Percentiles rank a stretch among this genome's conserved stretches.
phyloP scores from a whole-genome alignment of 2,888 invertebrate species.

The Agrochola lota region DNA sequence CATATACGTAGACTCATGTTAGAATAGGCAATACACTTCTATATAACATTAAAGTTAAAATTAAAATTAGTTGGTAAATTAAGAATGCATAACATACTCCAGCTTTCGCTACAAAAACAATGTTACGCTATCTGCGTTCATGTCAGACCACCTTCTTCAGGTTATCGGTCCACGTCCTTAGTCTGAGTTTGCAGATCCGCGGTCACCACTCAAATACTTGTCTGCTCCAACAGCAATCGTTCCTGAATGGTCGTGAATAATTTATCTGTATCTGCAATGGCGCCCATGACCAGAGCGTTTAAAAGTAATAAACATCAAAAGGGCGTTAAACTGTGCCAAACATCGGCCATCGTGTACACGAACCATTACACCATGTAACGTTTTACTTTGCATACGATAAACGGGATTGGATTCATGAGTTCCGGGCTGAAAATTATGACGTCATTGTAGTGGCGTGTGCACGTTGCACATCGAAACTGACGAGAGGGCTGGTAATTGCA shows the following conservation, averaged over 20 bases:
- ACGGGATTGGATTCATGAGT: constrained; percentile 59
- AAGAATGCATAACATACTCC: not conserved
- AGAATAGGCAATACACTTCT: no score
- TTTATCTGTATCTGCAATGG: not conserved
- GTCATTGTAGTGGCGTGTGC: constrained; percentile 63
- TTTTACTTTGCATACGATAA: constrained; percentile 64
- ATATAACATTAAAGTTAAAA: no score
- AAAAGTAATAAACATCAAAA: constrained; percentile 49
- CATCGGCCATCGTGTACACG: constrained; percentile 48
- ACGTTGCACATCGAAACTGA: constrained; percentile 61
- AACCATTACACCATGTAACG: constrained; percentile 59
- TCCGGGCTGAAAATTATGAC: constrained; percentile 62
- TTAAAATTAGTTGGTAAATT: no score
- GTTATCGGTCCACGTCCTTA: not conserved
- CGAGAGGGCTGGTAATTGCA: constrained; percentile 63
- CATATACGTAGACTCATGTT: no score
- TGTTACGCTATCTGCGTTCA: not conserved
- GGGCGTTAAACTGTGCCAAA: constrained; percentile 28
- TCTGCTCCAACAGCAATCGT: not conserved
- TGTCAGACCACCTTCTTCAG: not conserved
- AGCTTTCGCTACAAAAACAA: not conserved
- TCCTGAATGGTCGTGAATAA: not conserved
- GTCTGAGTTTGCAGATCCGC: not conserved
- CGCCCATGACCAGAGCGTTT: constrained; percentile 3
- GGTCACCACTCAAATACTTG: not conserved